Percentiles rank a stretch among this genome's conserved stretches.
These are phyloP conservation scores for Xiphophorus maculatus DNA, from an alignment of 2,113 vertebrate genomes.

Conservation along the genomic window DNA sequence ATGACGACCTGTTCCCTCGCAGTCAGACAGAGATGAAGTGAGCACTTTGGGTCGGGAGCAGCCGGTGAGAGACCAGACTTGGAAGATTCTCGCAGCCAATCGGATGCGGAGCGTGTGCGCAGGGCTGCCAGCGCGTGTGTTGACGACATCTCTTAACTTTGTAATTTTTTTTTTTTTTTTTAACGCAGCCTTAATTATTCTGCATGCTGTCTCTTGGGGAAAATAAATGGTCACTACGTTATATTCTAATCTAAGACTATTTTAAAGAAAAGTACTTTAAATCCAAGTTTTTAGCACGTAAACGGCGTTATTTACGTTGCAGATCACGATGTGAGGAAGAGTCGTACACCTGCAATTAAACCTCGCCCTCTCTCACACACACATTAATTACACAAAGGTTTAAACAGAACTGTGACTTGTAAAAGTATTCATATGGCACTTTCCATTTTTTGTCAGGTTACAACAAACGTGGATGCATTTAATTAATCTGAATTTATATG, in stretches of 20 bases:
- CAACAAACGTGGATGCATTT: no score
- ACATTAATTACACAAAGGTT: no score
- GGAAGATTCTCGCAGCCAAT: slow-evolving; percentile 81
- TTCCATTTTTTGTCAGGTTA: no score
- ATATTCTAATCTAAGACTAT: no score
- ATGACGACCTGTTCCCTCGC: slow-evolving; percentile 56
- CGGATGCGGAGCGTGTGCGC: slow-evolving; percentile 69
- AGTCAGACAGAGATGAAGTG: slow-evolving; percentile 65
- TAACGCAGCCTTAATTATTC: slow-evolving; percentile 76
- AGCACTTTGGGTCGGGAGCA: slow-evolving; percentile 62
- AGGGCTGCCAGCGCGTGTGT: slow-evolving; percentile 14
- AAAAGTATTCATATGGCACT: no score
- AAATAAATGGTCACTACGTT: no score
- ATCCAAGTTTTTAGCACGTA: no score
- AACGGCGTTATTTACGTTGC: background rate
- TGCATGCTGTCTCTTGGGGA: slow-evolving; percentile 47
- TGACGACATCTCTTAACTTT: slow-evolving; percentile 78
- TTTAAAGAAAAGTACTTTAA: no score
- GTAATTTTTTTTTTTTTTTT: slow-evolving; percentile 67
- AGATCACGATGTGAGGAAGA: background rate
- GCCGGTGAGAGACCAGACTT: slow-evolving; percentile 68
- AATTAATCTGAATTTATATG: no score
- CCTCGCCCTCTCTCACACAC: no score
- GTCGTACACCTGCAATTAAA: background rate
- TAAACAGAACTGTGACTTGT: no score